A percentile compares a stretch with the other conserved stretches of the same genome.
Conservation (phyloP, 2,113 vertebrate species). For the Eonycteris spelaea region DNA sequence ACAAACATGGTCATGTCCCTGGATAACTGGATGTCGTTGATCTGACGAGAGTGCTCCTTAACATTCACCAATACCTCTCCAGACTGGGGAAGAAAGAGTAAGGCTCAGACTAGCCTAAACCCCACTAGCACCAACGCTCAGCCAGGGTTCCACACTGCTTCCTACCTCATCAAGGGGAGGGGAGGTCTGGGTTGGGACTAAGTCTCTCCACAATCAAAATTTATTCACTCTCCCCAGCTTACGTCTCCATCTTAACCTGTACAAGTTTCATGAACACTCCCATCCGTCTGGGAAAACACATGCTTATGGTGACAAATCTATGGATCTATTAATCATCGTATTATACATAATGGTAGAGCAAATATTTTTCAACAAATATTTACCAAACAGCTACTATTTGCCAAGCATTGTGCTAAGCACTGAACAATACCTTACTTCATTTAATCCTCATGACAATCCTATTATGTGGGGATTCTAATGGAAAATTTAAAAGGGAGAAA, state of each 20-base stretch:
- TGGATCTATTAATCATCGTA: neutral
- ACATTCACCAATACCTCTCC: conserved; percentile 91
- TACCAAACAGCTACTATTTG: neutral
- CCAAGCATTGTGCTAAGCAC: neutral
- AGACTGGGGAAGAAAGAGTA: conserved; percentile 80
- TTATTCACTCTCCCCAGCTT: neutral
- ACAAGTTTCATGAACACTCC: neutral
- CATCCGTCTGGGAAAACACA: neutral
- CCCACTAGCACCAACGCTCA: neutral
- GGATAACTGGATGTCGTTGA: conserved; percentile 97
- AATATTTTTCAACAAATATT: neutral
- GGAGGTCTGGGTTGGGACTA: neutral
- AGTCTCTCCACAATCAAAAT: neutral
- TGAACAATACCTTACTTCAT: neutral
- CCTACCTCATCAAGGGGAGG: neutral
- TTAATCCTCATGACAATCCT: neutral
- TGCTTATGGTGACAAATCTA: neutral
- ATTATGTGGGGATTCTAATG: neutral
- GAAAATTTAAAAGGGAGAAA: neutral
- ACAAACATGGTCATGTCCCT: conserved; percentile 97
- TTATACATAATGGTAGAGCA: neutral
- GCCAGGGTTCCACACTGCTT: fast-evolving
- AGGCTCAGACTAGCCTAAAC: neutral
- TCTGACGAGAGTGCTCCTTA: conserved; percentile 97
- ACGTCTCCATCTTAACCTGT: neutral